Evolutionary conservation across 2,113 vertebrate genomes (phyloP).

Genomic region (Pangasianodon gigas): DNA sequence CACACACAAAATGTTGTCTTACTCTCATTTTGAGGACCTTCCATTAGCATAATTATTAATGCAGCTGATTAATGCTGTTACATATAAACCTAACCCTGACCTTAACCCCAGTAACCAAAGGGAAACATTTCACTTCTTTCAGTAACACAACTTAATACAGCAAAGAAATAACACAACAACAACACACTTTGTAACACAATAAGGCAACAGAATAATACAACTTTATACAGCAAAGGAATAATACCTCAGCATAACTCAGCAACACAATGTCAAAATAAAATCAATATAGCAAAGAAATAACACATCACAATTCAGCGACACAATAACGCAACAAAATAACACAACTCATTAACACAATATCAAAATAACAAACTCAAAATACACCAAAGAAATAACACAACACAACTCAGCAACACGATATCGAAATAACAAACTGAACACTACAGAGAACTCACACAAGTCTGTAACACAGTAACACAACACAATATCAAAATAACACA

Average conservation of each 20-base stretch:
- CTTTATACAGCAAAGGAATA: neutral
- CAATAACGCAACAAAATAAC: neutral
- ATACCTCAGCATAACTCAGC: neutral
- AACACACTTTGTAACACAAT: neutral
- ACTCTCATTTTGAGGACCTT: neutral
- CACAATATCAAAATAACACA: neutral
- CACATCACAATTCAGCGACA: neutral
- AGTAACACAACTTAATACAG: neutral
- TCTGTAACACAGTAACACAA: neutral
- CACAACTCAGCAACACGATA: neutral
- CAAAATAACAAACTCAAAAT: neutral
- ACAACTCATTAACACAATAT: neutral
- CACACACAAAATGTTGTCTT: neutral
- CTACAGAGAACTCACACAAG: neutral
- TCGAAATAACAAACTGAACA: neutral
- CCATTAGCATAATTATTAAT: neutral
- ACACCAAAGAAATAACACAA: neutral
- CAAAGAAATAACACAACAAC: conserved; percentile 4
- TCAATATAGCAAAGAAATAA: neutral
- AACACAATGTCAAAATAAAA: neutral
- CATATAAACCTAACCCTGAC: neutral
- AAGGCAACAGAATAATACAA: neutral
- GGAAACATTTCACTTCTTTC: neutral
- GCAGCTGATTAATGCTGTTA: neutral
- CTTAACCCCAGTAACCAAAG: neutral